Evolutionary conservation across 1,140 invertebrate species (phyloP).

Genomic region (Ostrea denselamellosa): DNA sequence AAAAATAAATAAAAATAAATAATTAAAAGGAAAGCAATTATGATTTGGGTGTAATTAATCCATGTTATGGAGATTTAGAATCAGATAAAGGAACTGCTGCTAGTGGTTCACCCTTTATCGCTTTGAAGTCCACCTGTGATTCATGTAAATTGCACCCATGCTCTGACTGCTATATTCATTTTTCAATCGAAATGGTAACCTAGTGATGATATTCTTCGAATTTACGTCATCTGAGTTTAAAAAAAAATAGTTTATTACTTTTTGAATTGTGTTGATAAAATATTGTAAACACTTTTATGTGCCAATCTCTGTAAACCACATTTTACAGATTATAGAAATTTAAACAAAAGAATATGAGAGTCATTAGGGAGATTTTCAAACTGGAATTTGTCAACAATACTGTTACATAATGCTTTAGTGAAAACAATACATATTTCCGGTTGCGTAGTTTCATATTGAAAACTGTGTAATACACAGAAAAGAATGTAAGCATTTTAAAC

Average conservation of each 20-base stretch:
- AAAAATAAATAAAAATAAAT: too few relatives aligned
- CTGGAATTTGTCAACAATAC: too few relatives aligned
- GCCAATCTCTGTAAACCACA: background rate
- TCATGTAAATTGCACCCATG: background rate
- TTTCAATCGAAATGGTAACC: background rate
- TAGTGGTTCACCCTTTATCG: background rate
- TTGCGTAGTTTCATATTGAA: too few relatives aligned
- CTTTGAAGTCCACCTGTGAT: background rate
- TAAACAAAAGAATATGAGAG: too few relatives aligned
- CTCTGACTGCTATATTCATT: background rate
- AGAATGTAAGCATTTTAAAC: too few relatives aligned
- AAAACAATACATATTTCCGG: too few relatives aligned
- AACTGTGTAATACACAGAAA: too few relatives aligned
- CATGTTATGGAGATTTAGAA: background rate
- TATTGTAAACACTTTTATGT: background rate
- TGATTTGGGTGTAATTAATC: background rate
- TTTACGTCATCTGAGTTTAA: background rate
- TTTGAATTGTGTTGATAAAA: background rate
- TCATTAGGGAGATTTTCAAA: too few relatives aligned
- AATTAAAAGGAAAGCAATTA: too few relatives aligned
- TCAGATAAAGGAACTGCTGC: background rate
- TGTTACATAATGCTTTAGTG: too few relatives aligned
- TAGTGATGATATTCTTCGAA: background rate
- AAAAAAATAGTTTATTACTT: background rate
- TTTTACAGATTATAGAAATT: too few relatives aligned